Conservation (phyloP, 2,888 invertebrate genomes). For the Cosmia pyralina region DNA sequence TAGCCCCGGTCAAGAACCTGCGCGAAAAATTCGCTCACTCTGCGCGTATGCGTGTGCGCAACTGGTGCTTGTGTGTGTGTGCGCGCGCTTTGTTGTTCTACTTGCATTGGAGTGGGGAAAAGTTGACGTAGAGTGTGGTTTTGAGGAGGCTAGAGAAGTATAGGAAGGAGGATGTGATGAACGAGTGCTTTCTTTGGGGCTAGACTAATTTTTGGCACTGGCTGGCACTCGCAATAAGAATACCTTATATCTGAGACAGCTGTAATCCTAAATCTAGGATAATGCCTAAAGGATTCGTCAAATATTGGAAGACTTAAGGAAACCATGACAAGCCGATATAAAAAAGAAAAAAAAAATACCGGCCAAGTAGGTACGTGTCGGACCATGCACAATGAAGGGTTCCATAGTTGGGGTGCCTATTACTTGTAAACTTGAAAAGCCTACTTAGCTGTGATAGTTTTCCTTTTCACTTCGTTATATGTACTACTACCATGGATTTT, state of each 20-base stretch:
- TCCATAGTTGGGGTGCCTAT: no score
- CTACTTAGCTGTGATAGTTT: no score
- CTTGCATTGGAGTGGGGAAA: background rate
- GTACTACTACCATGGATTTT: no score
- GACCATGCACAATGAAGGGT: no score
- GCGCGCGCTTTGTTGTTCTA: slow-evolving; percentile 40
- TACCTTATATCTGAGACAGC: background rate
- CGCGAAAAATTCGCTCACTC: slow-evolving; percentile 74
- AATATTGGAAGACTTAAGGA: background rate
- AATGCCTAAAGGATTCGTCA: background rate
- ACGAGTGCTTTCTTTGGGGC: no score
- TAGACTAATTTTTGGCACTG: no score
- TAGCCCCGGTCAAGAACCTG: slow-evolving; percentile 84
- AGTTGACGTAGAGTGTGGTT: background rate
- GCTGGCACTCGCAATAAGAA: no score
- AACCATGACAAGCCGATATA: background rate
- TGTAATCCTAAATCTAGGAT: background rate
- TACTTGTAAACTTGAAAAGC: no score
- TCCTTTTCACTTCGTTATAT: no score
- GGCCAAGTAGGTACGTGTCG: no score
- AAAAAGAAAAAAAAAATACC: no score
- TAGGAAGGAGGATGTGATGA: background rate
- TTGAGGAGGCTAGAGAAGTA: background rate
- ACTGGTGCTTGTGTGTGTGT: background rate
- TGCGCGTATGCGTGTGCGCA: slow-evolving; percentile 48